Percentiles rank a stretch among this genome's conserved stretches.
Evolutionary conservation across 23 tunicate genomes (phyloP).

Genomic region (Pegea sp.): DNA sequence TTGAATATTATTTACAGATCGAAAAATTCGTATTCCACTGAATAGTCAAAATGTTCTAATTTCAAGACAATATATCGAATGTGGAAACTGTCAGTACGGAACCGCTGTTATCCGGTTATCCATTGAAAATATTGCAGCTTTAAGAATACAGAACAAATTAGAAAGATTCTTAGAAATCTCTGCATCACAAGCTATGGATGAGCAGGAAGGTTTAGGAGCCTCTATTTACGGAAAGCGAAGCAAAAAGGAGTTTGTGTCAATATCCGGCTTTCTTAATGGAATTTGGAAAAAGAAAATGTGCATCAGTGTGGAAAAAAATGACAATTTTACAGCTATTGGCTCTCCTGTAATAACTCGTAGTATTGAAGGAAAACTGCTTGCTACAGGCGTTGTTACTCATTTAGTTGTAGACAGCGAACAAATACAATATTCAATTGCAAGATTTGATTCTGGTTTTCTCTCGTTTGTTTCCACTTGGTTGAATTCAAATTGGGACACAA

Average conservation of each 20-base stretch:
- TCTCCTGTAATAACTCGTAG: not conserved
- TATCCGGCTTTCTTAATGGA: not conserved
- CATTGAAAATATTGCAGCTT: not conserved
- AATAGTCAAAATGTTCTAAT: conserved; percentile 17
- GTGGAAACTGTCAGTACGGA: conserved; percentile 31
- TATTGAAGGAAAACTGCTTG: too few relatives aligned
- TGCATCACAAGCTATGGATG: too few relatives aligned
- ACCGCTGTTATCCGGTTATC: conserved; percentile 15
- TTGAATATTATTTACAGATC: conserved; percentile 17
- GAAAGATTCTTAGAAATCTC: not conserved
- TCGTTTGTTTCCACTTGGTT: not conserved
- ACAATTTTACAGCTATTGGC: too few relatives aligned
- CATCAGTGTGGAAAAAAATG: not conserved
- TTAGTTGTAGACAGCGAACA: too few relatives aligned
- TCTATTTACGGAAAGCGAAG: not conserved
- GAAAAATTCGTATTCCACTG: conserved; percentile 12
- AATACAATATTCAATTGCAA: not conserved
- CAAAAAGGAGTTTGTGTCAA: not conserved
- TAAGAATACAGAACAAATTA: not conserved
- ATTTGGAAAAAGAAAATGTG: conserved; percentile 1
- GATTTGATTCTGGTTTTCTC: not conserved
- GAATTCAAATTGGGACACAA: not conserved
- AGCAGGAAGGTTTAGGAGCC: too few relatives aligned
- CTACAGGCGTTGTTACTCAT: not conserved
- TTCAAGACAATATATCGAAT: conserved; percentile 37